Base-by-base conservation (phyloP, 2,113 vertebrate genomes). In the Castor canadensis region DNA sequence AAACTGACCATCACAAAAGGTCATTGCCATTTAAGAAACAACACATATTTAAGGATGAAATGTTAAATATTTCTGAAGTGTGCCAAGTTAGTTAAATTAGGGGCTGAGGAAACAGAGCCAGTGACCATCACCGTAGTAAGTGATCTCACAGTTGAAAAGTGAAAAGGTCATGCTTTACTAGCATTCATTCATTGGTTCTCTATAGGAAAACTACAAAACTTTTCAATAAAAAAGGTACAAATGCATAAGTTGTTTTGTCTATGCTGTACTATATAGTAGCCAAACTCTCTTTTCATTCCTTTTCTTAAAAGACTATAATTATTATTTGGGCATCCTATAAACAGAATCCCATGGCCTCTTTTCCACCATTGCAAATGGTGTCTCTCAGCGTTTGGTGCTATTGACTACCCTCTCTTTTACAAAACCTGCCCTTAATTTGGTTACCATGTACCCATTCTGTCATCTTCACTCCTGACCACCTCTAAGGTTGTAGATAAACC, bases 11-110 rank as follows among this genome's bases (percentile, higher is more conserved):
- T 64, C 87, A 97, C 90, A 96, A 92, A 95, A 97, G 97, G 97
- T 98, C 97, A 96, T 77, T 97, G 94, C 92, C 98, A 92, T 86
- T 62, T 91, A 93, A 97, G 88, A 85, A 97, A 95, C 45, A 87
- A 66, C 54, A 66, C 45, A 80, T 80, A 67, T 91, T 19, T 58
- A 72, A 85, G 72, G 56, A 79, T 64, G 45, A 91, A 95, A 95
- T 86, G 87, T 15, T 32, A 73, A 95, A 52, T 82, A 77, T 62
- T 86, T 95, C 64, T 62, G 15, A 91, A 89, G 69, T 45, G 56
- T 83, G 40, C 88, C 86, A 66, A 60, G 38, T 85, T 60, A 30
- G 52, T 94, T 91, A 76, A 83, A 84, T 81, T 40, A 38, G 30
- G 8, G 32, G 3, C 35, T 19, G 5, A 88, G 22, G 71, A 88